Conservation (phyloP, 2,113 vertebrate species). For the Gallinago paraguaiae region DNA sequence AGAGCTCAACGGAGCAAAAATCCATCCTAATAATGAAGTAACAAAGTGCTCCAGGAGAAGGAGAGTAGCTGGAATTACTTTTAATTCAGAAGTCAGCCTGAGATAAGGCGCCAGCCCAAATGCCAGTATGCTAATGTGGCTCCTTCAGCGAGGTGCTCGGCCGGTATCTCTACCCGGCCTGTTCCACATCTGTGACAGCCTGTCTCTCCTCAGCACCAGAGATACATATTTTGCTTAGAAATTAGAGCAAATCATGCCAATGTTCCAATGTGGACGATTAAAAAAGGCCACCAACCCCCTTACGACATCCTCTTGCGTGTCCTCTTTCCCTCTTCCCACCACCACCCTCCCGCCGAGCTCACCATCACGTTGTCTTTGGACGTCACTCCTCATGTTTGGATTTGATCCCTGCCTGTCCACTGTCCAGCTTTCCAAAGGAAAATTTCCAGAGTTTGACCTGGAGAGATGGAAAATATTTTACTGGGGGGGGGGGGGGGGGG, state of each 20-base stretch:
- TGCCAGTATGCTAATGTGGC: constrained; percentile 46
- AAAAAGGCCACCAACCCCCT: neutral
- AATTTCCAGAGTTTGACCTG: neutral
- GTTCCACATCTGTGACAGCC: constrained; percentile 13
- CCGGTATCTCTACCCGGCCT: neutral
- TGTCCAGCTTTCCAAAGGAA: neutral
- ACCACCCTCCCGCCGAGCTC: rapidly evolving
- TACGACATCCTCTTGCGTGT: rapidly evolving
- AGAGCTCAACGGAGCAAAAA: constrained; percentile 7
- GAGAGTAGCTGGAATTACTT: neutral
- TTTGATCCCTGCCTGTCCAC: neutral
- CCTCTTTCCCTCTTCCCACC: neutral
- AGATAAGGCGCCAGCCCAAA: constrained; percentile 41
- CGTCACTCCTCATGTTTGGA: neutral
- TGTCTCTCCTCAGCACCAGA: neutral
- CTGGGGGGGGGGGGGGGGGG: neutral
- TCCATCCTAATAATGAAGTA: neutral
- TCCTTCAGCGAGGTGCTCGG: neutral
- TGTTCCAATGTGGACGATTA: neutral
- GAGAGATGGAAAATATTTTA: neutral
- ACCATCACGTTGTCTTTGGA: neutral
- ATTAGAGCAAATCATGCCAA: neutral
- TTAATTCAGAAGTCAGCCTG: neutral
- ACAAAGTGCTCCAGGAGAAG: neutral
- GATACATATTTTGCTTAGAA: constrained; percentile 32